phyloP scores from a whole-genome alignment of 2,113 vertebrate genomes.

The Gobiocypris rarus region DNA sequence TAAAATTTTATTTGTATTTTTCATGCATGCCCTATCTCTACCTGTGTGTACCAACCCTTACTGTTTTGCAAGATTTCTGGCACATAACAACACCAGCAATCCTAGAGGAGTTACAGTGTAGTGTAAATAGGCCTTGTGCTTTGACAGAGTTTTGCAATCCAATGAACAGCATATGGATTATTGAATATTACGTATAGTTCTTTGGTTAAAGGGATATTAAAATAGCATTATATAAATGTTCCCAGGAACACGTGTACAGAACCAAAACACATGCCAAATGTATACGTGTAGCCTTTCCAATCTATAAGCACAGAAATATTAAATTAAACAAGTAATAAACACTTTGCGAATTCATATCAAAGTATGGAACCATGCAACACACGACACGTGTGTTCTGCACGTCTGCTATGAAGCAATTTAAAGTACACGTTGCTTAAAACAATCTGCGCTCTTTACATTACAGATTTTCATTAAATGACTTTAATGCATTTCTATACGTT shows the following conservation, averaged over 20 bases:
- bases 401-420: not conserved
- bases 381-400: conserved; percentile 15
- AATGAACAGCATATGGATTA: not conserved
- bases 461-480: not conserved
- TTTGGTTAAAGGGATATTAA: not conserved
- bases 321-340: not conserved
- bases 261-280: not conserved
- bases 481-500: not conserved
- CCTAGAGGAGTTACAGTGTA: not conserved
- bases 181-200: not conserved
- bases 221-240: not conserved
- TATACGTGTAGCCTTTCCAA: not conserved
- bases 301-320: not conserved
- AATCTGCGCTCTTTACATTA: not conserved
- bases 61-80: conserved; percentile 14
- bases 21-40: not conserved
- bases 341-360: not conserved
- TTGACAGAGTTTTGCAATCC: not conserved
- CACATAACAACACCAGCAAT: conserved; percentile 8
- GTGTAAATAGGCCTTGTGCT: not conserved
- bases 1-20: too few species aligned
- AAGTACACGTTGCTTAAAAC: not conserved
- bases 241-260: not conserved
- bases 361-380: too few species aligned
- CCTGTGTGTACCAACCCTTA: not conserved